Percentiles rank a stretch among this genome's conserved stretches.
These are phyloP conservation scores for Dysmachus trigonus DNA, from an alignment of 2,888 invertebrate species.

Conservation along the genomic window DNA sequence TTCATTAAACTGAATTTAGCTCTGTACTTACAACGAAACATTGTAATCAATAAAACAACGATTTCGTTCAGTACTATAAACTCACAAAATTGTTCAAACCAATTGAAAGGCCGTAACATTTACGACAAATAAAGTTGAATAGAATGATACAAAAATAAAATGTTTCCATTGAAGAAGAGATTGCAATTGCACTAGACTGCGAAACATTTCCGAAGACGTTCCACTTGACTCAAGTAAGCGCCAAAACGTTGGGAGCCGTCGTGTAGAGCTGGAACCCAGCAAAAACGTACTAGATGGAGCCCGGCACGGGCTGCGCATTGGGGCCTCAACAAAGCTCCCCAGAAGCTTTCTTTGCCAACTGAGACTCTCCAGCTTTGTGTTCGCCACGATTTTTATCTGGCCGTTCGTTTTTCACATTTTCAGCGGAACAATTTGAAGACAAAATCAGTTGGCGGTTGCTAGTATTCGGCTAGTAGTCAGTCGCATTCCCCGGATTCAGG, in stretches of 20 bases:
- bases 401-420: background rate
- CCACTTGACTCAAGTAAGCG: background rate
- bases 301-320: background rate
- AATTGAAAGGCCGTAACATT: no score
- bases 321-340: background rate
- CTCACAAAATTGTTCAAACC: no score
- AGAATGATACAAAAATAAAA: no score
- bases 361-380: background rate
- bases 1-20: no score
- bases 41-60: no score
- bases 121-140: no score
- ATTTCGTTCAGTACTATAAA: no score
- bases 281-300: constrained; percentile 4
- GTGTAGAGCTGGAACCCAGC: background rate
- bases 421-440: background rate
- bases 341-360: background rate
- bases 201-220: background rate
- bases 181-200: no score
- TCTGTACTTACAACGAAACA: no score
- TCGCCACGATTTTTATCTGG: background rate
- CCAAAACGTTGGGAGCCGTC: background rate
- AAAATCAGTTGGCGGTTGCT: constrained; percentile 28
- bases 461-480: background rate
- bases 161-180: no score
- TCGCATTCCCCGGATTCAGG: constrained; percentile 3